Base-by-base conservation (phyloP, 2,797 vertebrate genomes). In the Luscinia luscinia region DNA sequence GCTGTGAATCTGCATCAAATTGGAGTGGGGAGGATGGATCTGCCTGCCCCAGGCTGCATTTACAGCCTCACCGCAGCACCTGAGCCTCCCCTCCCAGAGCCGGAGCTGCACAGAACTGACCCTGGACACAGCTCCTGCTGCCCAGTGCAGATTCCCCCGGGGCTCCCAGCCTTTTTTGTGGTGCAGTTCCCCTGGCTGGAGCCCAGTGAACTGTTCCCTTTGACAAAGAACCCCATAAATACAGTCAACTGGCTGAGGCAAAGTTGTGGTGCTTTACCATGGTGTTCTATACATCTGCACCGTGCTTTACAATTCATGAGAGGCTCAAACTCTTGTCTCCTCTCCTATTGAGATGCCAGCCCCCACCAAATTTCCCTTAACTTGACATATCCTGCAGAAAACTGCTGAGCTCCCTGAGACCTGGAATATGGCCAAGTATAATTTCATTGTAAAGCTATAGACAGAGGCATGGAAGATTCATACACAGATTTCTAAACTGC, bases 381-480 rank as follows among this genome's bases (percentile, higher is more conserved):
- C 23, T 62, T 91, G 82, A 78, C 61, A 66, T 59, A 87, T 49
- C 57, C 57, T 81, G 55, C 38, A 68, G 38, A 68, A 84, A 96
- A 83, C 38, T 84, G 54, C 57, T 63, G 41, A 88, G 78, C 26
- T 86, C 46, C 51, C 59, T 76, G 45, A 78, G 57, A 95, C 84
- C 46, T 81, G 89, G 90, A 84, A 70, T 61, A 46, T 34, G 64
- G 28, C 89, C 91, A 91, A 84, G 43, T 76, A 87, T 81, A 19
- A 49, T 94, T 95, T 97, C 32, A 51, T 80, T 75, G 57, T 85
- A 86, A 96, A 94, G 55, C 57, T 51, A 63, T 54, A 58, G 70
- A 85, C n/a, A 13, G 28, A 88, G 45, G 84, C 12, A 32, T 16
- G 15, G 20, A 84, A 81, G 91, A 80, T 75, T 95, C 73, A 54